phyloP scores from a whole-genome alignment of 2,888 invertebrate species.

The Meta bourneti region DNA sequence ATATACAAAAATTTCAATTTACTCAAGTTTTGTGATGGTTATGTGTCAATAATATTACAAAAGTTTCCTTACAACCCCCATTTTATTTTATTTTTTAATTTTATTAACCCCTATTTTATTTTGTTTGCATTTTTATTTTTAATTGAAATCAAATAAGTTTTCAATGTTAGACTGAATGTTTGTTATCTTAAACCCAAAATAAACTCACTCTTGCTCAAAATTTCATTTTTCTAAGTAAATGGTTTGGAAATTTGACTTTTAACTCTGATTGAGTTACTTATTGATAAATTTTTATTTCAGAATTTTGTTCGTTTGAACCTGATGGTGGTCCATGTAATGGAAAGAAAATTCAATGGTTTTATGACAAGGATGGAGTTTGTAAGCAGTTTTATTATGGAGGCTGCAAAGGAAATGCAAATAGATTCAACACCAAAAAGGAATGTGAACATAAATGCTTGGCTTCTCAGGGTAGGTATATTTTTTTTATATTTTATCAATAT shows the following conservation, averaged over 20 bases:
- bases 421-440: slow-evolving; percentile 89
- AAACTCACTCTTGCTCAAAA: background rate
- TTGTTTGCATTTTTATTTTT: too few species aligned
- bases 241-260: background rate
- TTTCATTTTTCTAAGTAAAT: background rate
- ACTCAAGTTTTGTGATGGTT: too few species aligned
- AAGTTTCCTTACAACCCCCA: too few species aligned
- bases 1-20: too few species aligned
- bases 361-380: slow-evolving; percentile 91
- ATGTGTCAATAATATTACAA: too few species aligned
- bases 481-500: background rate
- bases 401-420: slow-evolving; percentile 93
- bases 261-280: background rate
- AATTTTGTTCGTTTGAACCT: slow-evolving; percentile 53
- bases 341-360: slow-evolving; percentile 92
- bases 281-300: slow-evolving; percentile 12
- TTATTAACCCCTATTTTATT: too few species aligned
- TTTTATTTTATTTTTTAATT: too few species aligned
- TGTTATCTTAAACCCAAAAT: background rate
- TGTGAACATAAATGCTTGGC: slow-evolving; percentile 82
- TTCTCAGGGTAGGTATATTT: slow-evolving; percentile 74
- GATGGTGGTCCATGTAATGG: slow-evolving; percentile 85
- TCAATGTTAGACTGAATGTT: background rate
- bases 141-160: too few species aligned
- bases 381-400: slow-evolving; percentile 96